Conservation (phyloP, 37 sponge, comb jelly and placozoan genomes). For the Ephydatia muelleri region DNA sequence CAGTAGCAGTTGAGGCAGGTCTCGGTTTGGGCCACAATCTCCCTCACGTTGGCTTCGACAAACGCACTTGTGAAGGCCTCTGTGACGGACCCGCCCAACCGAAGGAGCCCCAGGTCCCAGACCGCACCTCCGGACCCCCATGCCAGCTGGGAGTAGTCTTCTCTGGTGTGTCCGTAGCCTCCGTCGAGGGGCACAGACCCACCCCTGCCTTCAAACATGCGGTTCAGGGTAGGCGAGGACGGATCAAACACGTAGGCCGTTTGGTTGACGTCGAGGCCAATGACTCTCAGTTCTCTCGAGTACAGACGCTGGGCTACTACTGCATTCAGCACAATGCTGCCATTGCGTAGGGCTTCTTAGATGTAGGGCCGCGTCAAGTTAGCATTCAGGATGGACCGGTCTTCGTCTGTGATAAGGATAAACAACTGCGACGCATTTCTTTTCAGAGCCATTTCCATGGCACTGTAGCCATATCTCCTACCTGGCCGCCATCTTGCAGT, state of each 20-base stretch:
- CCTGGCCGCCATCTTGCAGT: conserved; percentile 34
- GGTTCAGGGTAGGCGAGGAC: neutral
- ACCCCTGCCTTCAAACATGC: conserved; percentile 10
- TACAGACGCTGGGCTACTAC: conserved; percentile 52
- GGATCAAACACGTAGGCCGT: conserved; percentile 57
- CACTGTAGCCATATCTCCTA: conserved; percentile 81
- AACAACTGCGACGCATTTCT: conserved; percentile 50
- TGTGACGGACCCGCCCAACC: conserved; percentile 46
- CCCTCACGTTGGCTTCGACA: conserved; percentile 61
- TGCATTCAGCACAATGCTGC: conserved; percentile 44
- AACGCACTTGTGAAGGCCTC: conserved; percentile 76
- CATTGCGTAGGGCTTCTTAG: neutral
- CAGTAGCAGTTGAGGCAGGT: conserved; percentile 69
- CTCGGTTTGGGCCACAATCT: conserved; percentile 45
- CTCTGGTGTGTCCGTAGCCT: conserved; percentile 57
- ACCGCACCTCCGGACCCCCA: conserved; percentile 54
- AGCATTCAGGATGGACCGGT: conserved; percentile 39
- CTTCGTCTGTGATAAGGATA: conserved; percentile 75
- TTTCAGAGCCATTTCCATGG: conserved; percentile 48
- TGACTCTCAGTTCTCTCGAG: conserved; percentile 7
- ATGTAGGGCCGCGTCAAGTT: conserved; percentile 31
- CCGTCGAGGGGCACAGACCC: conserved; percentile 26
- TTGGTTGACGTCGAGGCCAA: conserved; percentile 43
- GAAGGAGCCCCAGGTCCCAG: conserved; percentile 77
- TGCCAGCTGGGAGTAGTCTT: conserved; percentile 80